Conservation (phyloP, 1,140 invertebrate genomes). For the Drosophila obscura region DNA sequence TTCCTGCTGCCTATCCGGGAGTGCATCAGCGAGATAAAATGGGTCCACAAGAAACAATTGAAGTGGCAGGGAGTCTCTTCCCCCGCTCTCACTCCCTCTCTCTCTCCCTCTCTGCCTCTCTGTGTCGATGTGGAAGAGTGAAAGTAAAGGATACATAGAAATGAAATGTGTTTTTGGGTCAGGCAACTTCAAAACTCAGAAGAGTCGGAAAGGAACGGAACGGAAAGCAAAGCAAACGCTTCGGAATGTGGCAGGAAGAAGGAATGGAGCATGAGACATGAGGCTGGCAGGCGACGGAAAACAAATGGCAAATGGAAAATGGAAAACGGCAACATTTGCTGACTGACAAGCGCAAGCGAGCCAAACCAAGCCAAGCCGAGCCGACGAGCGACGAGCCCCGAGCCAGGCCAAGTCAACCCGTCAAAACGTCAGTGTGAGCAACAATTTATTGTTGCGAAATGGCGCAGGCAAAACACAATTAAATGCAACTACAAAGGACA, state of each 20-base stretch:
- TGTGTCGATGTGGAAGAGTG: conserved; percentile 50
- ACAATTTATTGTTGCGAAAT: conserved; percentile 78
- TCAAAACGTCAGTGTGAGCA: conserved; percentile 41
- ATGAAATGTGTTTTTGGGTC: conserved; percentile 82
- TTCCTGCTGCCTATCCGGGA: conserved; percentile 70
- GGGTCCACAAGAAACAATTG: conserved; percentile 73
- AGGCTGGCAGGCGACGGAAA: conserved; percentile 27
- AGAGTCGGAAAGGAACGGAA: conserved; percentile 46
- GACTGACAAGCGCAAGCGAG: conserved; percentile 23
- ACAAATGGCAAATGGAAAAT: conserved; percentile 42
- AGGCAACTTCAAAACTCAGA: conserved; percentile 74
- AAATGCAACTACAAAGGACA: conserved; percentile 66
- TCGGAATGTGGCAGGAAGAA: conserved; percentile 47
- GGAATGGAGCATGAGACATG: not conserved
- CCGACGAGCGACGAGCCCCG: conserved; percentile 1
- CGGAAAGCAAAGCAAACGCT: conserved; percentile 11
- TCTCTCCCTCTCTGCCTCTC: too few relatives aligned
- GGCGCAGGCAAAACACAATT: conserved; percentile 71
- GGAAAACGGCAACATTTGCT: not conserved
- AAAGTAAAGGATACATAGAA: conserved; percentile 69
- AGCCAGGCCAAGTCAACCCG: conserved; percentile 38
- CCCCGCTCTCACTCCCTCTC: not conserved
- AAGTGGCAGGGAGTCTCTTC: conserved; percentile 30
- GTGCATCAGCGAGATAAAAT: conserved; percentile 60
- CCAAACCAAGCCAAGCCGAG: not conserved